Conservation (phyloP, 2,113 vertebrate genomes). For the Melanostigma gelatinosum region DNA sequence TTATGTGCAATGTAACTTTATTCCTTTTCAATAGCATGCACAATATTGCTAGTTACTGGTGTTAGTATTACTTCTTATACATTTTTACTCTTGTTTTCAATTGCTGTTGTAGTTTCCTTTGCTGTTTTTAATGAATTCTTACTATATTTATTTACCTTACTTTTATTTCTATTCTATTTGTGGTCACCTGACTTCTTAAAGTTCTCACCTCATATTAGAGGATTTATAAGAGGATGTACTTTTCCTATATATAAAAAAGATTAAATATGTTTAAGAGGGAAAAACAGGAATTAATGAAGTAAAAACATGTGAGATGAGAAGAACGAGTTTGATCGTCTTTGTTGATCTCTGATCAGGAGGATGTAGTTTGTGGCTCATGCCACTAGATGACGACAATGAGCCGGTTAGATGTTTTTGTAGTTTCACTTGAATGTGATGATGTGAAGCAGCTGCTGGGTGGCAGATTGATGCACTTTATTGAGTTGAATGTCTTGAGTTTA, state of each 20-base stretch:
- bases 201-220: no score
- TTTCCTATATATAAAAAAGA: neutral
- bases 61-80: no score
- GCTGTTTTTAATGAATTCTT: no score
- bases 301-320: neutral
- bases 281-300: neutral
- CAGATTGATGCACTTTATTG: neutral
- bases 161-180: no score
- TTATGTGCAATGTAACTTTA: no score
- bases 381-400: neutral
- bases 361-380: accelerated
- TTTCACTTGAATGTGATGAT: neutral
- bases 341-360: neutral
- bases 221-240: no score
- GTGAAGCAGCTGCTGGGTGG: neutral
- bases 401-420: neutral
- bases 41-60: no score
- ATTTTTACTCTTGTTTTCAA: no score
- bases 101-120: no score
- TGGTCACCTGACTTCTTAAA: no score
- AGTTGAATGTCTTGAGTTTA: neutral
- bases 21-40: no score
- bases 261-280: neutral
- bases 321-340: neutral
- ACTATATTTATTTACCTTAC: no score